phyloP scores from a whole-genome alignment of 1,140 invertebrate species.

The Diabrotica undecimpunctata region DNA sequence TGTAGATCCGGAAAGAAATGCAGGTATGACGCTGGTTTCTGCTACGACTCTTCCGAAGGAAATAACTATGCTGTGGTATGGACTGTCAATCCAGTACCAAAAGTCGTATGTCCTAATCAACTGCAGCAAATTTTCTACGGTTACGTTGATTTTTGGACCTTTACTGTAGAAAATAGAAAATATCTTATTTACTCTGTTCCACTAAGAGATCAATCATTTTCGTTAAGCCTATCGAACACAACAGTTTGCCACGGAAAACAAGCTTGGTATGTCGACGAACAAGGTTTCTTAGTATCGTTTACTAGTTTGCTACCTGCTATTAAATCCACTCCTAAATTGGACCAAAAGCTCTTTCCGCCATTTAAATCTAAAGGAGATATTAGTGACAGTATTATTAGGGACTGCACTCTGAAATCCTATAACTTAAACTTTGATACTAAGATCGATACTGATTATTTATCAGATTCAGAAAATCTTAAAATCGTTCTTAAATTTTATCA shows the following conservation, averaged over 20 bases:
- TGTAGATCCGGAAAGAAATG: conserved; percentile 6
- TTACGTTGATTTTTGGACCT: neutral
- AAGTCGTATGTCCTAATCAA: neutral
- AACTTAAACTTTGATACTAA: neutral
- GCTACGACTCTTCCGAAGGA: neutral
- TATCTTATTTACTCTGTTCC: neutral
- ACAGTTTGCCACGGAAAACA: too few relatives aligned
- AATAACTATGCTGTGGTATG: neutral
- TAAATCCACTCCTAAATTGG: neutral
- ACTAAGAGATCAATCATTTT: too few relatives aligned
- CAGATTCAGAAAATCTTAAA: too few relatives aligned
- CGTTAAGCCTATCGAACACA: too few relatives aligned
- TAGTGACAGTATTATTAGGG: neutral
- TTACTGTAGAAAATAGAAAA: neutral
- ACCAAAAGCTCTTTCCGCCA: neutral
- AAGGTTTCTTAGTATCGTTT: neutral
- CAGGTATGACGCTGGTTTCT: neutral
- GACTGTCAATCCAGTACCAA: neutral
- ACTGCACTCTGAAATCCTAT: neutral
- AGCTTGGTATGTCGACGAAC: neutral
- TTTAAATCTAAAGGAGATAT: neutral
- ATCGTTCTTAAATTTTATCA: too few relatives aligned
- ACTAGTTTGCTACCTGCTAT: neutral
- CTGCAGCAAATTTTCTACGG: neutral
- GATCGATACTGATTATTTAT: neutral